Conservation (phyloP, 2,888 invertebrate species). For the Patella depressa region DNA sequence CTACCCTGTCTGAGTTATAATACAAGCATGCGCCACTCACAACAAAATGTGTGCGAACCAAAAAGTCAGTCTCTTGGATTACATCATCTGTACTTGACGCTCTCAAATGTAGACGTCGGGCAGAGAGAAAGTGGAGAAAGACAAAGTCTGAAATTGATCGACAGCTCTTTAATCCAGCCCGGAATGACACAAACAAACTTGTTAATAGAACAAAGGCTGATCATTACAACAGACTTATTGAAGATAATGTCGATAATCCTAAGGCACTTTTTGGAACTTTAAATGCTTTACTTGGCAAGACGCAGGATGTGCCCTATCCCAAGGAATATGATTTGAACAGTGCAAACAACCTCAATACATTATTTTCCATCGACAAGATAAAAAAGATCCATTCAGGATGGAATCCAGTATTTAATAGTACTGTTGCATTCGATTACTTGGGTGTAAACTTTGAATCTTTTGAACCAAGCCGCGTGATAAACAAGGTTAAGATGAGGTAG, state of each 20-base stretch:
- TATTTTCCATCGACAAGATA: background rate
- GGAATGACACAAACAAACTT: background rate
- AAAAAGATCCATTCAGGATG: background rate
- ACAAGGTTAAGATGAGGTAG: no score
- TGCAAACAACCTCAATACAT: background rate
- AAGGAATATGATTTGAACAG: background rate
- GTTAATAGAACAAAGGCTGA: background rate
- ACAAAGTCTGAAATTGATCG: background rate
- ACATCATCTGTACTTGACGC: background rate
- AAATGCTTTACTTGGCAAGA: background rate
- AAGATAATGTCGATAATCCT: background rate
- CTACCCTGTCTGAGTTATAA: background rate
- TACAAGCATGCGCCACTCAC: background rate
- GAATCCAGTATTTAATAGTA: no score
- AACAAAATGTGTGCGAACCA: slow-evolving; percentile 2
- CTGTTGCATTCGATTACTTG: no score
- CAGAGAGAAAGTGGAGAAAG: background rate
- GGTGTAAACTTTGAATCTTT: no score
- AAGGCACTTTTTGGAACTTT: background rate
- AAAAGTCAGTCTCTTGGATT: background rate
- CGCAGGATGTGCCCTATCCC: background rate
- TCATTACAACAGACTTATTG: background rate
- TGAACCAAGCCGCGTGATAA: no score
- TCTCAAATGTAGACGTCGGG: background rate
- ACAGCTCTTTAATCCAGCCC: background rate